Base-by-base conservation (phyloP, 2,797 vertebrate species). In the Dromococcyx pavoninus region DNA sequence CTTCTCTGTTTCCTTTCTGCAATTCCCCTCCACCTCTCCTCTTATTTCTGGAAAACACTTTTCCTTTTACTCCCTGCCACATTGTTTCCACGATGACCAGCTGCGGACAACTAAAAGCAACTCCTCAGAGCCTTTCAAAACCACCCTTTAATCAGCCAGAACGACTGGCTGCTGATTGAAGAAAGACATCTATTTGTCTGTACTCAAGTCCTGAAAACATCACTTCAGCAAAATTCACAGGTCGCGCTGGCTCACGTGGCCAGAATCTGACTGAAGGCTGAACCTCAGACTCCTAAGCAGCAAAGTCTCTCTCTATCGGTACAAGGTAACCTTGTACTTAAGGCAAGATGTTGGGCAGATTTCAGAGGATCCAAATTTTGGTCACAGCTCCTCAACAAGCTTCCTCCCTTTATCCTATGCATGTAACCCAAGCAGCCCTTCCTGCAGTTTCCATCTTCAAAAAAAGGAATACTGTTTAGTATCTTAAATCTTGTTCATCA, bases 61-160 rank as follows among this genome's bases (percentile, higher is more conserved):
- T 91, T 89, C 46, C 33, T 58, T 78, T 43, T 93, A 83, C 85
- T 24, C 46, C 22, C 62, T 70, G 48, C 65, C 11, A 24, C 43
- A 51, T 57, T 92, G 72, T 81, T 88, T 88, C 70, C 60, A 89
- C 71, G 57, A 51, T 1, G 70, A 86, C 58, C 93, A 97, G 94
- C 89, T 91, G 89, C 0, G 0, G 89, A 88, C 71, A 82, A 58
- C 73, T 96, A 87, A 95, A 93, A 95, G 60, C 60, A 30, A 79
- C 86, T 94, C 88, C 95, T 94, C 86, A 92, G 82, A 91, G 77
- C 39, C 85, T 95, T 86, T 74, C 76, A 88, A 89, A 96, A 70
- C 44, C 30, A 8, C 33, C 58, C 50, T 91, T 94, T 86, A 93
- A 94, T 95, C 96, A 95, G 62, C 35, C 79, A 90, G 66, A 88